phyloP scores from a whole-genome alignment of 2,113 vertebrate genomes.

The Passer domesticus region DNA sequence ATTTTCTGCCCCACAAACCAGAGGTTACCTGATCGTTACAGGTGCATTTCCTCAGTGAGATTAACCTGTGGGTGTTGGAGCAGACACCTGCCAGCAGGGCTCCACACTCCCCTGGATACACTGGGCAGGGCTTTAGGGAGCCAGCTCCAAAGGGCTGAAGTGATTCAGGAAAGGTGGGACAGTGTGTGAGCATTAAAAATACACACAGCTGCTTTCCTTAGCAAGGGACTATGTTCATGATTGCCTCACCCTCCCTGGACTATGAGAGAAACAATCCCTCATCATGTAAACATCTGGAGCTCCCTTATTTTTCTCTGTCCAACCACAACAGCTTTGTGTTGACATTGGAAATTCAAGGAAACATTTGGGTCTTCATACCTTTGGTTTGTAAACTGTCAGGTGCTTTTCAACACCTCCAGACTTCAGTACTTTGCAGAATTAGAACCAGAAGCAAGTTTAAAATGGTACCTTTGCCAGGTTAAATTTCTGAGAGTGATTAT shows the following conservation, averaged over 20 bases:
- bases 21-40: not conserved
- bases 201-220: not conserved
- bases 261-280: not conserved
- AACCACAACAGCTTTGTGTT: not conserved
- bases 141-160: not conserved
- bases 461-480: not conserved
- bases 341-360: not conserved
- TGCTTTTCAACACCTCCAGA: constrained; percentile 21
- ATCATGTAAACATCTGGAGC: not conserved
- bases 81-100: not conserved
- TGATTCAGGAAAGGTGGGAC: not conserved
- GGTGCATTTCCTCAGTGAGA: not conserved
- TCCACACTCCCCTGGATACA: not conserved
- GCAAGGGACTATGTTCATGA: not conserved
- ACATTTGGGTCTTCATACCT: not conserved
- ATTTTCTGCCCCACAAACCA: not conserved
- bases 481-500: not conserved
- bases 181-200: not conserved
- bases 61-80: not conserved
- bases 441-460: not conserved
- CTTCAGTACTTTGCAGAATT: not conserved
- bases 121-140: not conserved
- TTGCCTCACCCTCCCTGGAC: not conserved
- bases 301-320: not conserved
- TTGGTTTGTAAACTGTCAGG: constrained; percentile 14